Conservation (phyloP, 2,888 invertebrate species). For the Shargacucullia verbasci region DNA sequence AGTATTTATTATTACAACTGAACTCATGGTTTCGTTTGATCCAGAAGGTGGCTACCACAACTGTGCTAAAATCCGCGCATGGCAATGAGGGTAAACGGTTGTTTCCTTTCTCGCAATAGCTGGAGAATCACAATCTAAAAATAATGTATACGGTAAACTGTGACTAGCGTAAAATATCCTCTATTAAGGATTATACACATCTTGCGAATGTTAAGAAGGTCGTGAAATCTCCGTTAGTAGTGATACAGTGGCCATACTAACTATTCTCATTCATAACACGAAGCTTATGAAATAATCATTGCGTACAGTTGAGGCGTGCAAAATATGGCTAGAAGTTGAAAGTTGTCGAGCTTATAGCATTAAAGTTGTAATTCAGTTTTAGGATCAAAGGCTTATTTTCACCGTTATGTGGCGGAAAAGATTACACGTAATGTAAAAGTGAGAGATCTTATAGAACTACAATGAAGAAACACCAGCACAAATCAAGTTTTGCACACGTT, state of each 20-base stretch:
- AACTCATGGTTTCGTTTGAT: no score
- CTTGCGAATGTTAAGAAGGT: slow-evolving; percentile 40
- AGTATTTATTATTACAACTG: no score
- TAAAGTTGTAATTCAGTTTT: not conserved
- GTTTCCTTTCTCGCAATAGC: slow-evolving; percentile 40
- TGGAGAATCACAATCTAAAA: slow-evolving; percentile 42
- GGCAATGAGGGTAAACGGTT: slow-evolving; percentile 42
- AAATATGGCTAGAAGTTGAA: slow-evolving; percentile 7
- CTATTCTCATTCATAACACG: slow-evolving; percentile 50
- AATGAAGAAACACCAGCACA: no score
- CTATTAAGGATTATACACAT: slow-evolving; percentile 17
- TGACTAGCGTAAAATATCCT: slow-evolving; percentile 30
- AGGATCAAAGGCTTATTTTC: not conserved
- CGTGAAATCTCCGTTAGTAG: slow-evolving; percentile 41
- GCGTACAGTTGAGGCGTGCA: slow-evolving; percentile 32
- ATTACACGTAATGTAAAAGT: not conserved
- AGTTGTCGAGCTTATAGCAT: slow-evolving; percentile 6
- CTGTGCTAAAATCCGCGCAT: slow-evolving; percentile 24
- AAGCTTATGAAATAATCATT: slow-evolving; percentile 53
- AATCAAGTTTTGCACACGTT: no score
- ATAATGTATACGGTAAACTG: slow-evolving; percentile 33
- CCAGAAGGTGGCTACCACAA: no score
- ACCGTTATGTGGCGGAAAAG: not conserved
- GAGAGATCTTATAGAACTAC: not conserved
- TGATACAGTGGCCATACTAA: slow-evolving; percentile 17